These are phyloP conservation scores for Drosophila pallidifrons DNA, from an alignment of 1,140 invertebrate genomes.

Conservation along the genomic window DNA sequence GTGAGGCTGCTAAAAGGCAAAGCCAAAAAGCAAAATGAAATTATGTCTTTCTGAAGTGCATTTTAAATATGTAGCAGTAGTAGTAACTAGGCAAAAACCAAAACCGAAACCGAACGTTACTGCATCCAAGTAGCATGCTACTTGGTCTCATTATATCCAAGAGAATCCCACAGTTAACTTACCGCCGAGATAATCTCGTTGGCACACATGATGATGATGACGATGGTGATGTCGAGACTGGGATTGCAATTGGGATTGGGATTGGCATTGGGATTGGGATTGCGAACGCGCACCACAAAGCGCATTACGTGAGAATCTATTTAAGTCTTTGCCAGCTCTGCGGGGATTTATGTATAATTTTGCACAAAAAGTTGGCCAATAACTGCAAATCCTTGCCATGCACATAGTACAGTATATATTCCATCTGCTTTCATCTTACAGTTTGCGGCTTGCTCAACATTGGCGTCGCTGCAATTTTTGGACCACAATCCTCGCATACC, in stretches of 20 bases:
- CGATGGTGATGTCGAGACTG: not conserved
- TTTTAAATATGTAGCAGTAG: constrained; percentile 66
- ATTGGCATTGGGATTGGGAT: constrained; percentile 25
- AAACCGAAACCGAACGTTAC: not conserved
- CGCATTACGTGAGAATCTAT: constrained; percentile 70
- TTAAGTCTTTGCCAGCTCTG: constrained; percentile 52
- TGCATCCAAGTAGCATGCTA: not conserved
- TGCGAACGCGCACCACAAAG: constrained; percentile 31
- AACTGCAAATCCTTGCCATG: constrained; percentile 29
- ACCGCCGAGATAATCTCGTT: constrained; percentile 58
- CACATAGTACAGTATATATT: no score
- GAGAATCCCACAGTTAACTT: constrained; percentile 3
- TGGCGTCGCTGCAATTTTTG: constrained; percentile 97
- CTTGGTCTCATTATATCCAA: not conserved
- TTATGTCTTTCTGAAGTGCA: constrained; percentile 78
- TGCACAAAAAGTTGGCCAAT: constrained; percentile 45
- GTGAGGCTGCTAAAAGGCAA: constrained; percentile 39
- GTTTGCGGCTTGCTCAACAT: constrained; percentile 94
- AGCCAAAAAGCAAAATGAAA: constrained; percentile 70
- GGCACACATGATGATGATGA: constrained; percentile 23
- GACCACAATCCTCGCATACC: constrained; percentile 95
- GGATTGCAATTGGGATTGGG: constrained; percentile 16
- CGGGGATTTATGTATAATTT: constrained; percentile 48
- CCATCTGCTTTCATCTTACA: constrained; percentile 85
- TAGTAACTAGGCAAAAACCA: constrained; percentile 50